A percentile compares a stretch with the other conserved stretches of the same genome.
Conservation (phyloP, 2,113 vertebrate species). For the Otocyon megalotis region DNA sequence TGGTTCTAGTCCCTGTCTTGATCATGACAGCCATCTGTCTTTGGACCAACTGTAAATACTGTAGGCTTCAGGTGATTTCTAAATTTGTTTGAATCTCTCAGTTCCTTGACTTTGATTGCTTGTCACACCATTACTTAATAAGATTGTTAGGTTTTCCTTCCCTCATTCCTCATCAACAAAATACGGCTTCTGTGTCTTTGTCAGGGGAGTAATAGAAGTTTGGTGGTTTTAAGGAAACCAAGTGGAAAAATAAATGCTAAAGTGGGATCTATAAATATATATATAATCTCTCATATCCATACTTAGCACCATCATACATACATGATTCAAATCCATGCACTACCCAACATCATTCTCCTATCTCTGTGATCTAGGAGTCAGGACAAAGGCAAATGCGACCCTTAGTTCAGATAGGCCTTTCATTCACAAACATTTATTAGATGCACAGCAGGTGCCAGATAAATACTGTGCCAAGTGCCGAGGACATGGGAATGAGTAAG, state of each 20-base stretch:
- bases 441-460: not conserved
- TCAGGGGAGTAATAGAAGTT: not conserved
- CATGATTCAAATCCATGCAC: not conserved
- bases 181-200: not conserved
- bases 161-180: slow-evolving; percentile 5
- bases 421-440: not conserved
- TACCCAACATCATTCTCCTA: not conserved
- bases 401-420: not conserved
- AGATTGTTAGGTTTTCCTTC: not conserved
- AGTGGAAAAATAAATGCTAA: not conserved
- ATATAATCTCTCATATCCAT: not conserved
- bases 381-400: not conserved
- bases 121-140: not conserved
- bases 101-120: not conserved
- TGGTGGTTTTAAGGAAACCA: slow-evolving; percentile 35
- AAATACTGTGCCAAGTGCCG: not conserved
- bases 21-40: not conserved
- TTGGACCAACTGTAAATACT: not conserved
- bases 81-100: not conserved
- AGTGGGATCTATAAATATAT: not conserved
- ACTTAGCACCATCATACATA: not conserved
- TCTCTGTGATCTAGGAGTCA: not conserved
- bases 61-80: not conserved
- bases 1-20: not conserved
- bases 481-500: too few relatives aligned